Evolutionary conservation across 2,888 invertebrate genomes (phyloP).

Genomic region (Folsomia manolachei): DNA sequence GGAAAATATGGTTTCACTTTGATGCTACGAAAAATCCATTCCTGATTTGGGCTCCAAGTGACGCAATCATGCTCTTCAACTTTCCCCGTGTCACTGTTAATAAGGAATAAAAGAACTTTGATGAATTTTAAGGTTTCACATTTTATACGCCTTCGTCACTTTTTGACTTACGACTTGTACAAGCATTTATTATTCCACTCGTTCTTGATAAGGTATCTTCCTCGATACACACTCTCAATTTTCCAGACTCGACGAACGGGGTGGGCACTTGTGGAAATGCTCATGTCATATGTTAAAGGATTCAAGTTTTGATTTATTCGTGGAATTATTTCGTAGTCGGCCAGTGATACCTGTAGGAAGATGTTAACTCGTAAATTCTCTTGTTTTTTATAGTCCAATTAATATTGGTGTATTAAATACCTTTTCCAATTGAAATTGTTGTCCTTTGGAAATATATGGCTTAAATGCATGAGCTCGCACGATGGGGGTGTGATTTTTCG

Average conservation of each 20-base stretch:
- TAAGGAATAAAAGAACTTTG: no score
- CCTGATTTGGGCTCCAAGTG: conserved; percentile 42
- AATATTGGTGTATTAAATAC: no score
- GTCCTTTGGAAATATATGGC: conserved; percentile 41
- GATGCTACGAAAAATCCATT: conserved; percentile 43
- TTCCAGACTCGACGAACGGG: conserved; percentile 40
- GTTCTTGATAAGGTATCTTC: conserved; percentile 43
- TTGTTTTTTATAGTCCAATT: no score
- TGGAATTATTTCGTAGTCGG: conserved; percentile 44
- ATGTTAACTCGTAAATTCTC: background rate
- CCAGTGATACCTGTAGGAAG: conserved; percentile 40
- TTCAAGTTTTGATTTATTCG: conserved; percentile 39
- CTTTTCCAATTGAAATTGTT: conserved; percentile 42
- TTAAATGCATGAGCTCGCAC: conserved; percentile 35
- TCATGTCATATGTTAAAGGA: conserved; percentile 41
- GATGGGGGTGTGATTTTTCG: conserved; percentile 19
- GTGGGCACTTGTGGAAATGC: conserved; percentile 27
- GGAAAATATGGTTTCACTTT: conserved; percentile 46
- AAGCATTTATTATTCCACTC: conserved; percentile 44
- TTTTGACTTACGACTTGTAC: conserved; percentile 40
- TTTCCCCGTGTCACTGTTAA: conserved; percentile 33
- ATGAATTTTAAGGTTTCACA: background rate
- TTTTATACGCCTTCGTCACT: background rate
- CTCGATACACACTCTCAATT: conserved; percentile 42
- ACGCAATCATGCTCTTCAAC: conserved; percentile 45